Percentiles rank a stretch among this genome's conserved stretches.
Conservation (phyloP, 2,888 invertebrate genomes). For the Chrysolina haemoptera region DNA sequence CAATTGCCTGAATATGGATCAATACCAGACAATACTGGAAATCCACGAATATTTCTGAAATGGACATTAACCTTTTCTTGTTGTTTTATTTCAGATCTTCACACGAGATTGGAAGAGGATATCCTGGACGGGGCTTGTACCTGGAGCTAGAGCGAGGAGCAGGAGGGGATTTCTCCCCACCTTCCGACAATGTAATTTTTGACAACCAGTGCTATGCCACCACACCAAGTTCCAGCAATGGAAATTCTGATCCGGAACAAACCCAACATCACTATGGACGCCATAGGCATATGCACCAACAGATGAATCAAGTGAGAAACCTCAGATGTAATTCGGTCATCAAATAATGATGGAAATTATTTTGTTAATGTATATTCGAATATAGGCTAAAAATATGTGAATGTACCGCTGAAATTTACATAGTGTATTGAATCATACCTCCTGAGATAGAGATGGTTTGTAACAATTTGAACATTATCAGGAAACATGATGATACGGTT, state of each 20-base stretch:
- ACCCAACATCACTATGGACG: slow-evolving; percentile 76
- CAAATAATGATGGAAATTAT: no score
- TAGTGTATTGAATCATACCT: no score
- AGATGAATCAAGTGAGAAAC: slow-evolving; percentile 63
- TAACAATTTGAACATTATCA: no score
- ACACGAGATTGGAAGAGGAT: slow-evolving; percentile 81
- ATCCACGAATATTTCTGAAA: no score
- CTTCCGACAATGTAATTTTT: slow-evolving; percentile 94
- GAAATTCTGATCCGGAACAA: slow-evolving; percentile 90
- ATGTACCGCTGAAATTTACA: no score
- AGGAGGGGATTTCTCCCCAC: slow-evolving; percentile 81
- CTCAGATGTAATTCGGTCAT: no score
- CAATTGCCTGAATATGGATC: background rate
- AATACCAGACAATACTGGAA: background rate
- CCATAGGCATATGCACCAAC: slow-evolving; percentile 77
- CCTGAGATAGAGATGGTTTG: no score
- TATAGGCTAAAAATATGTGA: no score
- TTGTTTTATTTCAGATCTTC: slow-evolving; percentile 74
- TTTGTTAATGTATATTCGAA: no score
- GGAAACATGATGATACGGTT: no score
- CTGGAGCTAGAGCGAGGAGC: slow-evolving; percentile 82
- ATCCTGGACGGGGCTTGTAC: slow-evolving; percentile 83
- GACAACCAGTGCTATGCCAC: slow-evolving; percentile 97
- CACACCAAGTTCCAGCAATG: slow-evolving; percentile 94
- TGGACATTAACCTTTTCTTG: no score